Evolutionary conservation across 1,140 invertebrate species (phyloP).

Genomic region (Bombus polaris): DNA sequence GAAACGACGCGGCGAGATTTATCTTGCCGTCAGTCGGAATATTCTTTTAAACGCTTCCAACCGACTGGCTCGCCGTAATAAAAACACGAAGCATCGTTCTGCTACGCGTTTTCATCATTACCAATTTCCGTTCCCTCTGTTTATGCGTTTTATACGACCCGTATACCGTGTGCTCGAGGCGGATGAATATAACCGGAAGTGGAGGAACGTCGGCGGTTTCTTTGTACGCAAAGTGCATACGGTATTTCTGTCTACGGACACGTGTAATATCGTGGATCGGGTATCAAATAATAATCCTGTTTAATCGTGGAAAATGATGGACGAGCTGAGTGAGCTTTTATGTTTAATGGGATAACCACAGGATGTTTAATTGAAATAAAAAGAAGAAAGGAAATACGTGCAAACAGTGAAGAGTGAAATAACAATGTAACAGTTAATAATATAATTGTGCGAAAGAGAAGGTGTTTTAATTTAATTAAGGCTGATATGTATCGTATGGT

Average conservation of each 20-base stretch:
- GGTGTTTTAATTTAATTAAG: not conserved
- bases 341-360: too few species aligned
- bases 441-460: not conserved
- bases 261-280: not conserved
- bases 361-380: not conserved
- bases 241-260: not conserved
- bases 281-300: not conserved
- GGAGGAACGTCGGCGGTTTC: not conserved
- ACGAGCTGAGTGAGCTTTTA: not conserved
- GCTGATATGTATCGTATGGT: too few species aligned
- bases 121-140: not conserved
- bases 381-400: not conserved
- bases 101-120: not conserved
- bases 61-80: not conserved
- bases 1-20: slow-evolving; percentile 3
- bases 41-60: slow-evolving; percentile 8
- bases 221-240: not conserved
- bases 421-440: not conserved
- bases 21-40: not conserved
- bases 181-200: not conserved
- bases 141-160: not conserved
- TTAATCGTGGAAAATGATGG: not conserved
- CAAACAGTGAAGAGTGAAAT: not conserved
- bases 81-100: not conserved
- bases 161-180: too few species aligned